Evolutionary conservation across 1,140 invertebrate genomes (phyloP), one percentile per base, ranked within the genome.

Genomic region (Mamestra configurata): DNA sequence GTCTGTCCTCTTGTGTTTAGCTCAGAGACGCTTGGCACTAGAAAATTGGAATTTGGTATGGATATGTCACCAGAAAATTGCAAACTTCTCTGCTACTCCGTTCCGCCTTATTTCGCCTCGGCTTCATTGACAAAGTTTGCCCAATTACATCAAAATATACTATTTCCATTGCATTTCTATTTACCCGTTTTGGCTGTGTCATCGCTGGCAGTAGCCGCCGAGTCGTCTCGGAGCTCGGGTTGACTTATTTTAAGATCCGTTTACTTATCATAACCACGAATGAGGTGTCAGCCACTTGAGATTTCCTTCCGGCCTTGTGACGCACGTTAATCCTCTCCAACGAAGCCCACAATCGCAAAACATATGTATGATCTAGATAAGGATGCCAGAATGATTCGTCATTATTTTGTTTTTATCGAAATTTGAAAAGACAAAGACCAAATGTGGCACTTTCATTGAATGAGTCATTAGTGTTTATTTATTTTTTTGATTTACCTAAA

Each of bases 291-390:
- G 13, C 53, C 53, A 27, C 53, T 57, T 57, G 53, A 57, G 53
- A 57, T 57, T 57, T 57, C 24, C 22, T 57, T 57, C 53, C 53
- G 53, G 53, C 20, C 22, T 57, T 57, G 53, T 11, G 43, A 49
- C 13, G 5, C 13, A 15, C 13, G 22, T 6, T 57, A 27, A 57
- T 57, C 53, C 20, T 15, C 3, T 57, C 53, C 4, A n/a, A 53
- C 15, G 10, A 27, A 10, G 53, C 22, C 22, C 24, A 4, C 18
- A 22, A 13, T 57, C 4, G 22, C 10, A 22, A 57, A 24, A 57
- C 53, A 27, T 57, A 6, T 57, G 53, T 57, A 6, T 57, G 53
- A 57, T 57, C 11, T 24, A 4, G 53, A 57, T 57, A 57, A 57
- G 10, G 1, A 57, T 57, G 11, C 22, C 53, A 22, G 1, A 24